Percentiles rank a stretch among this genome's conserved stretches.
Evolutionary conservation across 2,888 invertebrate species (phyloP).

Genomic region (Caenorhabditis auriculariae): DNA sequence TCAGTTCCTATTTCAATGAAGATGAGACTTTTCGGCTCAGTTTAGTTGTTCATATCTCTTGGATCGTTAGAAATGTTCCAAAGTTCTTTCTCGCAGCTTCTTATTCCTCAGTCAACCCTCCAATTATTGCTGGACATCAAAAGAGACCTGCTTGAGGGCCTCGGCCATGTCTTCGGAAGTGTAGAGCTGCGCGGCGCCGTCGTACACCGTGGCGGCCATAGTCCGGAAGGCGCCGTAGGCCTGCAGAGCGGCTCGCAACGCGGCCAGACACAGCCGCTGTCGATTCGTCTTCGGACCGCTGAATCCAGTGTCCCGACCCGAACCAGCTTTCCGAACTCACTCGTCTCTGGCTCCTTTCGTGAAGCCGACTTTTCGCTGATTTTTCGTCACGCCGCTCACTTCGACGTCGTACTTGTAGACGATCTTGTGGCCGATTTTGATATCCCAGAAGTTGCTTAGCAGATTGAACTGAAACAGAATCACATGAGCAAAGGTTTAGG

Average conservation of each 20-base stretch:
- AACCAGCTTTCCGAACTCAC: slow-evolving; percentile 1
- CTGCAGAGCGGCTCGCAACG: slow-evolving; percentile 7
- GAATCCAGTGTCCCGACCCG: background rate
- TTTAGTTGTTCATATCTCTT: no score
- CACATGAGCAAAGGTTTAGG: no score
- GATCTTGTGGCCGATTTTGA: slow-evolving; percentile 4
- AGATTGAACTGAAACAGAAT: background rate
- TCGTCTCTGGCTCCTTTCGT: slow-evolving; percentile 4
- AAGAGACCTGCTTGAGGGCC: no score
- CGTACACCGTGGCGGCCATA: slow-evolving; percentile 2
- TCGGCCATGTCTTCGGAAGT: slow-evolving; percentile 1
- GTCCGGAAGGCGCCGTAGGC: slow-evolving; percentile 1
- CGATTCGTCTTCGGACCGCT: slow-evolving; percentile 2
- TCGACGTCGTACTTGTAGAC: slow-evolving; percentile 14
- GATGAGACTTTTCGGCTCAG: no score
- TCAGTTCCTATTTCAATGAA: no score
- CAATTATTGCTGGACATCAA: no score
- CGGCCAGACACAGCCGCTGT: slow-evolving; percentile 7
- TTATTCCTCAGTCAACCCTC: no score
- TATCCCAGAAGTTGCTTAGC: slow-evolving; percentile 5
- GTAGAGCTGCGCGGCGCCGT: slow-evolving; percentile 1
- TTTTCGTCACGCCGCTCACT: background rate
- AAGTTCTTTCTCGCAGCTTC: no score
- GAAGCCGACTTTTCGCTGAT: background rate
- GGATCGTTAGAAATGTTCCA: no score